phyloP scores from a whole-genome alignment of 2,113 vertebrate species.

The Puma concolor region DNA sequence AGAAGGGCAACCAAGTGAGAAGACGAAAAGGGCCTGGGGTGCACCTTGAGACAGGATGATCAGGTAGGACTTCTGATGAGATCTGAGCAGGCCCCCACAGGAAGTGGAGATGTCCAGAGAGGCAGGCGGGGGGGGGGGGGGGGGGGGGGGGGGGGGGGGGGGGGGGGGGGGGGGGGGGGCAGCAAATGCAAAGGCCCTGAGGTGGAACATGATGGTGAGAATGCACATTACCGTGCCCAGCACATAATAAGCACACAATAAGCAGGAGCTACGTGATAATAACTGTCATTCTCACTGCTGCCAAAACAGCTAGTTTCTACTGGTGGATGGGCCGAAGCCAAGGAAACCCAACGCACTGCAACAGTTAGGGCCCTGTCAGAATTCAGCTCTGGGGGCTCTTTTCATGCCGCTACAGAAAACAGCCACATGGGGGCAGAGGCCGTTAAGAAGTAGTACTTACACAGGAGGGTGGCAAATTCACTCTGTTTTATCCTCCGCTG shows the following conservation, averaged over 20 bases:
- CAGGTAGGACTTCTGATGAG: not conserved
- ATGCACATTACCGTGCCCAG: not conserved
- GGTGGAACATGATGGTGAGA: fast-evolving
- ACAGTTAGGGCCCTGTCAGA: too few species aligned
- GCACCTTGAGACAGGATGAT: not conserved
- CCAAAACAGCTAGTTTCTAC: not conserved
- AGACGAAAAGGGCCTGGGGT: not conserved
- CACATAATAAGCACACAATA: too few species aligned
- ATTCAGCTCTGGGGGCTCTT: not conserved
- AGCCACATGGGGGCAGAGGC: not conserved
- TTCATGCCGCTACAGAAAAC: not conserved
- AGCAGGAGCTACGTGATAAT: not conserved
- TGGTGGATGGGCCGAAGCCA: not conserved
- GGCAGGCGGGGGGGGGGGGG: not conserved
- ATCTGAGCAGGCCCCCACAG: not conserved
- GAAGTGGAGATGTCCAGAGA: not conserved
- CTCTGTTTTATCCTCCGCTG: not conserved
- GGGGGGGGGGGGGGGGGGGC: not conserved
- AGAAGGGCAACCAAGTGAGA: not conserved
- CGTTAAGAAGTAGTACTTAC: not conserved
- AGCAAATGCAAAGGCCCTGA: not conserved
- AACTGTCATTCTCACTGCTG: not conserved
- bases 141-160: not conserved
- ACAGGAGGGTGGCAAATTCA: not conserved
- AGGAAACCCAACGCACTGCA: not conserved